Evolutionary conservation across 2,113 vertebrate species (phyloP).

Genomic region (Cyprinodon tularosa): DNA sequence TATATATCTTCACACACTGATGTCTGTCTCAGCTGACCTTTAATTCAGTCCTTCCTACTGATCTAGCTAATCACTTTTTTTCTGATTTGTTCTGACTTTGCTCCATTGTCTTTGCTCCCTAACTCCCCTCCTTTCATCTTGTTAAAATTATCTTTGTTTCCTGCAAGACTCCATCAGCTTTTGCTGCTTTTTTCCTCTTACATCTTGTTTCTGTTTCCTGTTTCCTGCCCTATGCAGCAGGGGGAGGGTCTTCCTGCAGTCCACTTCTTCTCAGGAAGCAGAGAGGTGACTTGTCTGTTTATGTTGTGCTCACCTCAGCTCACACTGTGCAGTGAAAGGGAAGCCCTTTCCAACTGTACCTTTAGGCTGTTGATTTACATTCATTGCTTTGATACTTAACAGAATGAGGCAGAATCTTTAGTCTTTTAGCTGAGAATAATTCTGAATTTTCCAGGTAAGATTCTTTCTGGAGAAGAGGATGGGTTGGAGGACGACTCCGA

Average conservation of each 20-base stretch:
- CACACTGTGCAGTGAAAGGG: constrained; percentile 6
- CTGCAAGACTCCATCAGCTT: constrained; percentile 45
- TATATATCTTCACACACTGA: background rate
- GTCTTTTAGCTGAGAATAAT: constrained; percentile 9
- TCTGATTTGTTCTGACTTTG: constrained; percentile 6
- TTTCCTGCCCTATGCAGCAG: constrained; percentile 89
- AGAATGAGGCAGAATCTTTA: background rate
- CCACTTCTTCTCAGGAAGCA: constrained; percentile 93
- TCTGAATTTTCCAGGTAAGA: constrained; percentile 82
- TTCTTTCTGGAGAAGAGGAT: constrained; percentile 90
- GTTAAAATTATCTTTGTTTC: constrained; percentile 23
- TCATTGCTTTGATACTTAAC: background rate
- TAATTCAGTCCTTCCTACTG: constrained; percentile 28
- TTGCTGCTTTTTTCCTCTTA: constrained; percentile 61
- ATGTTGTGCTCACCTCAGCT: constrained; percentile 36
- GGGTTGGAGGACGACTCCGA: constrained; percentile 92
- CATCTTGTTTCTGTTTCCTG: constrained; percentile 78
- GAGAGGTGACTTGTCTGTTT: constrained; percentile 88
- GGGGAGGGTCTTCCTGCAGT: constrained; percentile 95
- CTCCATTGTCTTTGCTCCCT: constrained; percentile 40
- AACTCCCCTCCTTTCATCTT: constrained; percentile 7
- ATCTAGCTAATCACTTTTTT: background rate
- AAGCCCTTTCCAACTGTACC: background rate
- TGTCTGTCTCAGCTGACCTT: constrained; percentile 7
- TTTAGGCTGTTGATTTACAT: background rate